Evolutionary conservation across 1,140 invertebrate genomes (phyloP).

Genomic region (Drosophila kanapiae): DNA sequence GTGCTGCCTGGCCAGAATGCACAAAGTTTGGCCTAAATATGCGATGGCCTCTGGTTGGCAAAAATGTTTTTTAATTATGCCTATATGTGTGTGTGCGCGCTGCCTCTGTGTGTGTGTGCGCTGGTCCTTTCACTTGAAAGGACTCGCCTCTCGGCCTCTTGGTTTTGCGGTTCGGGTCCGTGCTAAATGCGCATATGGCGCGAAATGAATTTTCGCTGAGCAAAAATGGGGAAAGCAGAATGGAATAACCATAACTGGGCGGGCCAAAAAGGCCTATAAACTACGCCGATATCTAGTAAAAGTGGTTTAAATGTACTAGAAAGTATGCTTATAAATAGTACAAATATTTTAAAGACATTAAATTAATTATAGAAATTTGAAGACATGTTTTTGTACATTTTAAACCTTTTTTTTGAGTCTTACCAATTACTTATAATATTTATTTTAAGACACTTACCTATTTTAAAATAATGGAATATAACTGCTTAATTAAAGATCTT

Average conservation of each 20-base stretch:
- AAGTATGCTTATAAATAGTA: no score
- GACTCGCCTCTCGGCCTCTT: constrained; percentile 43
- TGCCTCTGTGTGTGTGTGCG: constrained; percentile 27
- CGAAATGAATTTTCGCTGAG: constrained; percentile 71
- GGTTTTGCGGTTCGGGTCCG: constrained; percentile 64
- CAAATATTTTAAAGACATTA: no score
- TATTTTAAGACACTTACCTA: no score
- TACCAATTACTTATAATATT: no score
- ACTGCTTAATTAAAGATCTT: no score
- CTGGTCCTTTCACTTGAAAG: constrained; percentile 60
- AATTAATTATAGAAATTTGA: no score
- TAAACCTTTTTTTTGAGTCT: no score
- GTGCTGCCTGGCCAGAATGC: constrained; percentile 11
- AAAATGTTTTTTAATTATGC: constrained; percentile 79
- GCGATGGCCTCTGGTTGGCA: constrained; percentile 36
- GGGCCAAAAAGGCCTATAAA: not conserved
- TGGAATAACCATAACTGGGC: not conserved
- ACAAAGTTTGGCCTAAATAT: constrained; percentile 70
- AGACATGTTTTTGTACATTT: no score
- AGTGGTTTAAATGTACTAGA: not conserved
- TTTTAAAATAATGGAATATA: no score
- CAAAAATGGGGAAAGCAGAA: constrained; percentile 41
- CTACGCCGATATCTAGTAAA: not conserved
- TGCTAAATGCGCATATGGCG: constrained; percentile 80
- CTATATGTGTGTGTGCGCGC: constrained; percentile 22